phyloP scores from a whole-genome alignment of 2,888 invertebrate genomes.

The Tridacna gigas region DNA sequence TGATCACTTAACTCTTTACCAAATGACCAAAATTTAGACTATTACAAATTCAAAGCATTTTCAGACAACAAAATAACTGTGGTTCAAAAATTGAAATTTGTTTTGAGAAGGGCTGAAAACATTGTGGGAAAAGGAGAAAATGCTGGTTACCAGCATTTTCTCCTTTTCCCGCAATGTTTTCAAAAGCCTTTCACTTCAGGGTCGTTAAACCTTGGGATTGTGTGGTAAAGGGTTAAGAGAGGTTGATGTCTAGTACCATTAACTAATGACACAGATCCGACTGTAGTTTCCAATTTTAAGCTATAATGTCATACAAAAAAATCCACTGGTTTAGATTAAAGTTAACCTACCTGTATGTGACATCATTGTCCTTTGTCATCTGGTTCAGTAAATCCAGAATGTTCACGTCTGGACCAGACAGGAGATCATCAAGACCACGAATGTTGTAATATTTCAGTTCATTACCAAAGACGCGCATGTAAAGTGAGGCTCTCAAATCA shows the following conservation, averaged over 20 bases:
- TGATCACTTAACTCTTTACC: too few relatives aligned
- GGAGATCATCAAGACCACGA: conserved; percentile 55
- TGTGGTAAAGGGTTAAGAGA: neutral
- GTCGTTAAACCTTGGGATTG: neutral
- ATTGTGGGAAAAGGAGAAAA: too few relatives aligned
- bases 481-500: conserved; percentile 86
- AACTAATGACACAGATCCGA: too few relatives aligned
- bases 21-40: too few relatives aligned
- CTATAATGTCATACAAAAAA: neutral
- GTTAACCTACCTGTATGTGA: conserved; percentile 58
- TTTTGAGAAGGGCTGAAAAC: too few relatives aligned
- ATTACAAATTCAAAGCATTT: too few relatives aligned
- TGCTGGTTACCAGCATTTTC: neutral
- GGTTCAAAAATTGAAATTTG: too few relatives aligned
- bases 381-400: conserved; percentile 67
- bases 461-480: conserved; percentile 95
- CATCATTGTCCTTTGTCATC: conserved; percentile 72
- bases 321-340: neutral
- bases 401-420: conserved; percentile 62
- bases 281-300: neutral
- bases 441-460: conserved; percentile 87
- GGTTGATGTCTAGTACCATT: too few relatives aligned
- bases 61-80: too few relatives aligned
- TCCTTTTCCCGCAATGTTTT: neutral
- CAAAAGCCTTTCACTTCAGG: too few relatives aligned